A percentile compares a stretch with the other conserved stretches of the same genome.
These are phyloP conservation scores for Macrotis lagotis DNA, from an alignment of 2,113 vertebrate species.

Conservation along the genomic window DNA sequence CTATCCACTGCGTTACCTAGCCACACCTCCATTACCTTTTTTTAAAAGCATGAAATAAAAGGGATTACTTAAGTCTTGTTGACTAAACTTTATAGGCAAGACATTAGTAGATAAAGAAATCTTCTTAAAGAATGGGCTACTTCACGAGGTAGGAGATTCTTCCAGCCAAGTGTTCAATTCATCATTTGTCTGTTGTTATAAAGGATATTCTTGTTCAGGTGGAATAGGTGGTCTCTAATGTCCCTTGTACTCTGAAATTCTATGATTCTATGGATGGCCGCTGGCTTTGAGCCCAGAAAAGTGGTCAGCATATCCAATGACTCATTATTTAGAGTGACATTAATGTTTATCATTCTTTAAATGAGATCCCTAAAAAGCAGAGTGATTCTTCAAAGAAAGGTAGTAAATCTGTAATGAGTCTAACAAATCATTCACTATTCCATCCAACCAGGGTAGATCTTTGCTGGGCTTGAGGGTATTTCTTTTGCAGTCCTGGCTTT, in stretches of 20 bases:
- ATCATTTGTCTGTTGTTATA: background rate
- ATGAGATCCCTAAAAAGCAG: constrained; percentile 52
- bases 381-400: constrained; percentile 6
- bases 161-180: background rate
- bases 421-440: background rate
- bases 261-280: background rate
- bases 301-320: background rate
- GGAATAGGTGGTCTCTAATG: background rate
- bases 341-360: constrained; percentile 41
- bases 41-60: background rate
- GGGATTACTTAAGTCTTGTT: background rate
- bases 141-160: background rate
- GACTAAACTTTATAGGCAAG: background rate
- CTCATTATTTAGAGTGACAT: constrained; percentile 60
- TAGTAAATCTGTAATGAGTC: background rate
- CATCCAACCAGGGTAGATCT: background rate
- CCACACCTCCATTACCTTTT: background rate
- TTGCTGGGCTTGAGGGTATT: background rate
- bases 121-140: background rate
- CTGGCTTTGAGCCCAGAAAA: constrained; percentile 26
- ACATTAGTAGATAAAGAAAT: background rate
- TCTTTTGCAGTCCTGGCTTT: background rate
- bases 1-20: too few species aligned
- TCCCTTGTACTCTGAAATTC: background rate
- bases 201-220: background rate